These are phyloP conservation scores for Oligia fasciuncula DNA, from an alignment of 2,888 invertebrate genomes.

Conservation along the genomic window DNA sequence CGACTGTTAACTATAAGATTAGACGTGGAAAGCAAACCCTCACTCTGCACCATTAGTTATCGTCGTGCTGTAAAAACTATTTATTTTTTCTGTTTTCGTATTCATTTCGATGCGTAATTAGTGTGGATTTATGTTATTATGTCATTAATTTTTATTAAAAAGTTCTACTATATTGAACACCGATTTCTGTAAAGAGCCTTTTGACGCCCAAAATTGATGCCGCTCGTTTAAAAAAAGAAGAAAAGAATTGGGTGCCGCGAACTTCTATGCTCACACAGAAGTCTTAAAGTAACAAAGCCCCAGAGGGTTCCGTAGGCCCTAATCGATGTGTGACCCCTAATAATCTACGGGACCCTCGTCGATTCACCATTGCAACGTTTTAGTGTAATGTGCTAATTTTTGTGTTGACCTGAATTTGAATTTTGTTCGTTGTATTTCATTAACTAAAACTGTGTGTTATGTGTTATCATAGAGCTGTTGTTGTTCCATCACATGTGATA, in stretches of 20 bases:
- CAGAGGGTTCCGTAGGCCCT: slow-evolving; percentile 84
- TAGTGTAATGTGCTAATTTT: slow-evolving; percentile 89
- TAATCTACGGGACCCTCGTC: slow-evolving; percentile 86
- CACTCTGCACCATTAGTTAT: slow-evolving; percentile 89
- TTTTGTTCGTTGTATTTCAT: slow-evolving; percentile 89
- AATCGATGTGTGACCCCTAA: slow-evolving; percentile 72
- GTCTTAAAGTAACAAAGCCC: slow-evolving; percentile 77
- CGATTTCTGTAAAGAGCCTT: slow-evolving; percentile 86
- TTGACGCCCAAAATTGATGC: slow-evolving; percentile 72
- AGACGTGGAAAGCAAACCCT: slow-evolving; percentile 82
- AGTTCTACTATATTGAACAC: slow-evolving; percentile 68
- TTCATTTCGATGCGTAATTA: slow-evolving; percentile 89
- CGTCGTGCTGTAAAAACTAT: slow-evolving; percentile 89
- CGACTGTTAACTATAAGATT: slow-evolving; percentile 75
- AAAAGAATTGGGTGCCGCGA: slow-evolving; percentile 77
- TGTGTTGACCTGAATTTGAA: slow-evolving; percentile 87
- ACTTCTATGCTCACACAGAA: slow-evolving; percentile 79
- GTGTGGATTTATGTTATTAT: slow-evolving; percentile 88
- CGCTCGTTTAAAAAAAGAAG: slow-evolving; percentile 53
- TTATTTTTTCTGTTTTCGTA: slow-evolving; percentile 86
- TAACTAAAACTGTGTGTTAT: slow-evolving; percentile 89
- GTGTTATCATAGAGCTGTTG: slow-evolving; percentile 89
- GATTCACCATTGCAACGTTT: slow-evolving; percentile 84
- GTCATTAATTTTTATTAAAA: slow-evolving; percentile 79
- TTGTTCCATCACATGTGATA: slow-evolving; percentile 80